A percentile compares a stretch with the other conserved stretches of the same genome.
These are phyloP conservation scores for Drosophila merina DNA, from an alignment of 2,888 invertebrate species.

Conservation along the genomic window DNA sequence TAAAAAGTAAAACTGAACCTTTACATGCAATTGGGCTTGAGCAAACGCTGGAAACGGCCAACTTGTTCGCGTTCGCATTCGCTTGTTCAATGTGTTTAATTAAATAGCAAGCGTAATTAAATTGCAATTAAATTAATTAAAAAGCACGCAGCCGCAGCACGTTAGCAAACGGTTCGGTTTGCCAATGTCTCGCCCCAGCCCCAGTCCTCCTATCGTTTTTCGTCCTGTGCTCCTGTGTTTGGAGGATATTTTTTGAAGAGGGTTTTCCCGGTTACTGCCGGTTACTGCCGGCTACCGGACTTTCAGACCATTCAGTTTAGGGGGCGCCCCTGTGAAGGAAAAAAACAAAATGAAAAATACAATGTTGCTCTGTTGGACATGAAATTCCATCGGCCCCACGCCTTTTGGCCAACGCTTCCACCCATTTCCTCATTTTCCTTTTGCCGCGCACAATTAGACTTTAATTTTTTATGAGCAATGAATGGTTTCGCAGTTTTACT, in stretches of 20 bases:
- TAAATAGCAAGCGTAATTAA: conserved; percentile 82
- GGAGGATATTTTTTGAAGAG: conserved; percentile 55
- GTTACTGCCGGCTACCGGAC: conserved; percentile 6
- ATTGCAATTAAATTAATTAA: conserved; percentile 82
- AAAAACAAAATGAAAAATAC: conserved; percentile 60
- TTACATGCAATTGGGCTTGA: conserved; percentile 68
- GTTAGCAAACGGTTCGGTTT: conserved; percentile 46
- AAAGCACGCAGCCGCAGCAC: conserved; percentile 71
- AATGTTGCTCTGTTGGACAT: conserved; percentile 47
- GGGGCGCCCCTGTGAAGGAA: conserved; percentile 47
- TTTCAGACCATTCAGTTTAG: conserved; percentile 61
- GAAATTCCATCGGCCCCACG: conserved; percentile 6
- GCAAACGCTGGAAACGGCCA: conserved; percentile 42
- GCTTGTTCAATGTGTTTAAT: conserved; percentile 78
- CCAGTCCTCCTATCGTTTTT: conserved; percentile 1
- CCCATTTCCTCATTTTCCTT: conserved; percentile 17
- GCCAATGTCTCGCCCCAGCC: conserved; percentile 23
- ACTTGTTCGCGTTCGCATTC: conserved; percentile 57
- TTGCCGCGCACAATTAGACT: conserved; percentile 66
- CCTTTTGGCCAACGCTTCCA: not conserved
- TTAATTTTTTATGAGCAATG: conserved; percentile 76
- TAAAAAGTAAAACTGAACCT: conserved; percentile 31
- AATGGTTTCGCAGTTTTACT: conserved; percentile 70
- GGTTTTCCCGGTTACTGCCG: conserved; percentile 37
- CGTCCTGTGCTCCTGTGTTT: conserved; percentile 27